Evolutionary conservation across 2,888 invertebrate genomes (phyloP).

Genomic region (Netelia fuscicornis): DNA sequence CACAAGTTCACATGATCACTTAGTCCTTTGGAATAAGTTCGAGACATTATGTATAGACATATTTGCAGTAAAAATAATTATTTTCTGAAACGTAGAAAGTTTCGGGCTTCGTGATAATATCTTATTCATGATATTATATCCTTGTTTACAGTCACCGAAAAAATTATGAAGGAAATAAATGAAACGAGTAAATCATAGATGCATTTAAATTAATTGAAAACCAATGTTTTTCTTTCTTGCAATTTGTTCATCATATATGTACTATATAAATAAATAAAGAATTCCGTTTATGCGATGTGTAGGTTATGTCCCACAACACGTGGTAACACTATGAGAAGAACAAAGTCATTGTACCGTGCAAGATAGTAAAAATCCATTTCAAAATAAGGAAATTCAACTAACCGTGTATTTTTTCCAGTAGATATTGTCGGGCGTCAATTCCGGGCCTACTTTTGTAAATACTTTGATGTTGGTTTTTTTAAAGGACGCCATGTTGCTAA

Average conservation of each 20-base stretch:
- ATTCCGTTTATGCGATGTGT: background rate
- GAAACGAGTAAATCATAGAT: no score
- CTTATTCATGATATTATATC: no score
- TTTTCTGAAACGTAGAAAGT: no score
- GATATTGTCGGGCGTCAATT: constrained; percentile 91
- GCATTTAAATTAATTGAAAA: no score
- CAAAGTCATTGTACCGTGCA: no score
- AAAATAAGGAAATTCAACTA: constrained; percentile 79
- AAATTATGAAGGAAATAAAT: no score
- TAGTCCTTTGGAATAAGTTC: background rate
- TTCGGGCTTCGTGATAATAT: no score
- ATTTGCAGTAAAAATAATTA: no score
- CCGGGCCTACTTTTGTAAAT: constrained; percentile 89
- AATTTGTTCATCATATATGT: background rate
- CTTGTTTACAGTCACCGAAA: no score
- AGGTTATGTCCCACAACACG: constrained; percentile 56
- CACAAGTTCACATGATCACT: no score
- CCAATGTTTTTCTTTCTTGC: background rate
- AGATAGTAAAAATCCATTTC: background rate
- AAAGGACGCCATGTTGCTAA: constrained; percentile 86
- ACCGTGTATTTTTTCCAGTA: constrained; percentile 97
- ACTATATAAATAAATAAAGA: background rate
- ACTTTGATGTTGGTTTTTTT: constrained; percentile 91
- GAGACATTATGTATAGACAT: background rate
- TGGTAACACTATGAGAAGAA: constrained; percentile 13